phyloP scores from a whole-genome alignment of 2,113 vertebrate genomes.

The Rhinichthys klamathensis region DNA sequence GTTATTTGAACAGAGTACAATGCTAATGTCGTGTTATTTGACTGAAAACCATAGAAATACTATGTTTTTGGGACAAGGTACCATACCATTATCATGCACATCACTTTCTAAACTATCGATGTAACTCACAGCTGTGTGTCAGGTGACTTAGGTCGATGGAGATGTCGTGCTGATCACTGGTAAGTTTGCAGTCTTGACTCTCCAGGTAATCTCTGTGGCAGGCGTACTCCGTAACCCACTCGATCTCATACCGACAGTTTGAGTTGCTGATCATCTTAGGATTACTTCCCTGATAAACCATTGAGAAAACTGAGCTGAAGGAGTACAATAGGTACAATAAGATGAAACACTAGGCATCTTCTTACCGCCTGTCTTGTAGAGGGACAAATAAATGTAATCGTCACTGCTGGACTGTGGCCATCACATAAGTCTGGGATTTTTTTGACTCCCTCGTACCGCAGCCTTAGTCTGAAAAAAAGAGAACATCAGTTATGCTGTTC shows the following conservation, averaged over 20 bases:
- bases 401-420: constrained; percentile 85
- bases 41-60: neutral
- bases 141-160: constrained; percentile 87
- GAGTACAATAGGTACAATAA: neutral
- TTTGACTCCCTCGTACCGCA: constrained; percentile 77
- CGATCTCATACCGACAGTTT: constrained; percentile 91
- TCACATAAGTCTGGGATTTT: constrained; percentile 73
- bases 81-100: neutral
- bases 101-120: neutral
- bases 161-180: constrained; percentile 84
- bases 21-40: neutral
- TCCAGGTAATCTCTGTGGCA: constrained; percentile 94
- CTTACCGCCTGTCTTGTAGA: constrained; percentile 83
- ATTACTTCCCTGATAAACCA: constrained; percentile 77
- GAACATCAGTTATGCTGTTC: too few species aligned
- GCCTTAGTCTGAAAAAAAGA: constrained; percentile 75
- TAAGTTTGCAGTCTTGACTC: constrained; percentile 82
- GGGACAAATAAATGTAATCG: constrained; percentile 89
- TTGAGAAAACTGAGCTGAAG: neutral
- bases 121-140: constrained; percentile 70
- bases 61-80: neutral
- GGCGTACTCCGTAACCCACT: constrained; percentile 94
- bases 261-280: constrained; percentile 86
- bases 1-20: neutral
- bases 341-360: neutral